phyloP scores from a whole-genome alignment of 1,140 invertebrate genomes.

The Antheraea mylitta region DNA sequence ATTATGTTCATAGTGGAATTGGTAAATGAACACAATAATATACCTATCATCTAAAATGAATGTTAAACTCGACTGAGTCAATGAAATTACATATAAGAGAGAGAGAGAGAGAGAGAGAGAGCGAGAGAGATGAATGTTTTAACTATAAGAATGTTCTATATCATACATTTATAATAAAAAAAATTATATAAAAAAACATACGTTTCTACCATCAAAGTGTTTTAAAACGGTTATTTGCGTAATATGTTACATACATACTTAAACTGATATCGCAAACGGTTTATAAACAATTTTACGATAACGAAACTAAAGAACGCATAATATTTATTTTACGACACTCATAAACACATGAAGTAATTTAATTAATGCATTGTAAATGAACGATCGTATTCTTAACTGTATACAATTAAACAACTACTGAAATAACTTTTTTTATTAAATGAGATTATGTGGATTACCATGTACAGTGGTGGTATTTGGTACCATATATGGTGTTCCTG shows the following conservation, averaged over 20 bases:
- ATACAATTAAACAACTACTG: not conserved
- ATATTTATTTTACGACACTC: not conserved
- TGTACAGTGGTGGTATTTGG: not conserved
- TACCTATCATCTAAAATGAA: too few relatives aligned
- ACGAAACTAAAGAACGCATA: not conserved
- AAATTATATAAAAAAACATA: not conserved
- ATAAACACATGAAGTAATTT: not conserved
- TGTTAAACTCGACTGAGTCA: too few relatives aligned
- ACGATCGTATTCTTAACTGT: too few relatives aligned
- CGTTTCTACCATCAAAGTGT: not conserved
- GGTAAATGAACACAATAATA: too few relatives aligned
- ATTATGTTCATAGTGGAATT: too few relatives aligned
- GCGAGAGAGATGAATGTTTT: too few relatives aligned
- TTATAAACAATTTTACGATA: slow-evolving; percentile 1
- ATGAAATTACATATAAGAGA: too few relatives aligned
- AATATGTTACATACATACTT: not conserved
- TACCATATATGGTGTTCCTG: slow-evolving; percentile 5
- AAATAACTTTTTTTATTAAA: slow-evolving; percentile 8
- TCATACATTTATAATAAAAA: not conserved
- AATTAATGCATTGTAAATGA: not conserved
- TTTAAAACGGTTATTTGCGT: not conserved
- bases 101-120: too few relatives aligned
- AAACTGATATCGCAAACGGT: not conserved
- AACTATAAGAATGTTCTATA: not conserved
- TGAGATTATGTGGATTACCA: slow-evolving; percentile 1